A percentile compares a stretch with the other conserved stretches of the same genome.
Evolutionary conservation across 2,888 invertebrate genomes (phyloP).

Genomic region (Odontothrips loti): DNA sequence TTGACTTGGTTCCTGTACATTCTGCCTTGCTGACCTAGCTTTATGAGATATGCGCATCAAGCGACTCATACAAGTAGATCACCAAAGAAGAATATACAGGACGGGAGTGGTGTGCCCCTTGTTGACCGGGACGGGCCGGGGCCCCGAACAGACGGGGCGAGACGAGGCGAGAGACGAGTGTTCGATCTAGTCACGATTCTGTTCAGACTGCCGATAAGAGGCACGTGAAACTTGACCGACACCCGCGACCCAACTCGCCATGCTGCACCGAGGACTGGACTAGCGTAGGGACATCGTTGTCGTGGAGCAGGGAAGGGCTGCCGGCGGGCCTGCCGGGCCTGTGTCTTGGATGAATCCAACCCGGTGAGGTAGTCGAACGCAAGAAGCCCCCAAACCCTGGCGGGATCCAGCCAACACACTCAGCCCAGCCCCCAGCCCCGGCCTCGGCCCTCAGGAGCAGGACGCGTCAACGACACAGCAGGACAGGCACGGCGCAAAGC

Average conservation of each 20-base stretch:
- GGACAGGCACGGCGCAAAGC: too few relatives aligned
- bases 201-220: slow-evolving; percentile 32
- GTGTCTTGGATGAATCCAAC: slow-evolving; percentile 46
- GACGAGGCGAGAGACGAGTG: slow-evolving; percentile 45
- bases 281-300: slow-evolving; percentile 36
- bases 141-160: too few relatives aligned
- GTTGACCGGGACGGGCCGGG: background rate
- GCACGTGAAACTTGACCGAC: slow-evolving; percentile 45
- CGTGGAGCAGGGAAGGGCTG: slow-evolving; percentile 16
- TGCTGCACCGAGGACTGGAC: slow-evolving; percentile 34
- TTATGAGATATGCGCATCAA: slow-evolving; percentile 45
- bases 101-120: slow-evolving; percentile 7
- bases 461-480: too few relatives aligned
- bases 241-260: slow-evolving; percentile 38
- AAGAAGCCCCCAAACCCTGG: slow-evolving; percentile 33
- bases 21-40: slow-evolving; percentile 49
- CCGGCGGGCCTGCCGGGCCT: slow-evolving; percentile 26
- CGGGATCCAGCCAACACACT: slow-evolving; percentile 35
- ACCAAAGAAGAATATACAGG: slow-evolving; percentile 51
- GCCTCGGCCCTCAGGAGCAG: background rate
- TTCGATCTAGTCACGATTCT: slow-evolving; percentile 50
- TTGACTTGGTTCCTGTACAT: slow-evolving; percentile 38
- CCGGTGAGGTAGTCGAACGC: slow-evolving; percentile 44
- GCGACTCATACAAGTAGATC: slow-evolving; percentile 52
- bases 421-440: background rate